phyloP scores from a whole-genome alignment of 2,888 invertebrate genomes.

The Pasiphila rectangulata region DNA sequence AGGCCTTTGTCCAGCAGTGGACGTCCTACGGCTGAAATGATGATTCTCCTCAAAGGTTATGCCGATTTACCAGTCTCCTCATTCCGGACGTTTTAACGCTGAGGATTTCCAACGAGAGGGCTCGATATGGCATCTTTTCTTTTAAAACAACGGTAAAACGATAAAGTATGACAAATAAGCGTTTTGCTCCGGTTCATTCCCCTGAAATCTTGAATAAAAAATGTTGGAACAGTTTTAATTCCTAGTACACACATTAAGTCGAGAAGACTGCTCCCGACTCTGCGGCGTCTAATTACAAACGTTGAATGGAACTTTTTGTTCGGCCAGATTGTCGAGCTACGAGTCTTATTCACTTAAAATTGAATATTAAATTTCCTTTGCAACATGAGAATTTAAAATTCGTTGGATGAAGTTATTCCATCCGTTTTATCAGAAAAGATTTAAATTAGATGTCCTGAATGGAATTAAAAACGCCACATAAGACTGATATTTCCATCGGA shows the following conservation, averaged over 20 bases:
- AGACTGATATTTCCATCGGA: not conserved
- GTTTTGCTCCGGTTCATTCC: constrained; percentile 18
- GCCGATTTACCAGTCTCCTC: no score
- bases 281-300: constrained; percentile 69
- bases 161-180: constrained; percentile 7
- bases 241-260: constrained; percentile 43
- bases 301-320: constrained; percentile 67
- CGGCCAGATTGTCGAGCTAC: constrained; percentile 62
- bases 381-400: constrained; percentile 42
- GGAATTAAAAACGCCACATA: not conserved
- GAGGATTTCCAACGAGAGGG: no score
- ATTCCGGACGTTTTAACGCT: no score
- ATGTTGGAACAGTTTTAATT: constrained; percentile 36
- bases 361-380: constrained; percentile 60
- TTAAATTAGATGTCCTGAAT: constrained; percentile 7
- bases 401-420: constrained; percentile 32
- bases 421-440: constrained; percentile 29
- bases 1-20: no score
- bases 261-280: constrained; percentile 37
- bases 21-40: no score
- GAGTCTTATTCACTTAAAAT: constrained; percentile 65
- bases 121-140: no score
- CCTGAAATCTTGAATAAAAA: constrained; percentile 27
- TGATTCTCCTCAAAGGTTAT: no score
- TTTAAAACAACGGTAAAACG: not conserved